These are phyloP conservation scores for Conger conger DNA, from an alignment of 2,113 vertebrate genomes.

Conservation along the genomic window DNA sequence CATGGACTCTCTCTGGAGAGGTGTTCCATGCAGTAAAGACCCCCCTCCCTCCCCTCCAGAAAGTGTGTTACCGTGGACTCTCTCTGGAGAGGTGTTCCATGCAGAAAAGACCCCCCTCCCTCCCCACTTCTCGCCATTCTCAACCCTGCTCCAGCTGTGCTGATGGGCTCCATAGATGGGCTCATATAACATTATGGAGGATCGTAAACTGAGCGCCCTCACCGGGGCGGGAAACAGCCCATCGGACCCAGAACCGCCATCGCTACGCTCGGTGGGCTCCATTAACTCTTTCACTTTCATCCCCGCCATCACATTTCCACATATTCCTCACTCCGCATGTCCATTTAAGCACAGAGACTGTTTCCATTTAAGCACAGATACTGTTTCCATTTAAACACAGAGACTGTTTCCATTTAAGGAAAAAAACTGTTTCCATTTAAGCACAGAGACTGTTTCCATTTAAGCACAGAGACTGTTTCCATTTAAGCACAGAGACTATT, in stretches of 20 bases:
- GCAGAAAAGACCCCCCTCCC: neutral
- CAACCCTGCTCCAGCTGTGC: constrained; percentile 37
- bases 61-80: constrained; percentile 9
- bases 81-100: constrained; percentile 18
- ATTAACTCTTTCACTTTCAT: constrained; percentile 59
- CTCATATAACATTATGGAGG: constrained; percentile 65
- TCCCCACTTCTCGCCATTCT: constrained; percentile 11
- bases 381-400: too few relatives aligned
- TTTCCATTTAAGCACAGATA: too few relatives aligned
- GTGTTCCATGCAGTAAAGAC: neutral
- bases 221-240: constrained; percentile 44
- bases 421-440: constrained; percentile 50
- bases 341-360: constrained; percentile 36
- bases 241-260: constrained; percentile 50
- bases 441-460: constrained; percentile 34
- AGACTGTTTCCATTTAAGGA: too few relatives aligned
- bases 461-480: too few relatives aligned
- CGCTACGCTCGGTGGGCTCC: constrained; percentile 51
- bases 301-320: constrained; percentile 35
- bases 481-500: constrained; percentile 37
- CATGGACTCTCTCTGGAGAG: constrained; percentile 6
- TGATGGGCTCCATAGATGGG: constrained; percentile 51
- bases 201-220: constrained; percentile 52
- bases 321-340: too few relatives aligned
- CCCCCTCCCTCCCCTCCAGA: neutral